Conservation (phyloP, 2,113 vertebrate genomes). For the Sceloporus tristichus region DNA sequence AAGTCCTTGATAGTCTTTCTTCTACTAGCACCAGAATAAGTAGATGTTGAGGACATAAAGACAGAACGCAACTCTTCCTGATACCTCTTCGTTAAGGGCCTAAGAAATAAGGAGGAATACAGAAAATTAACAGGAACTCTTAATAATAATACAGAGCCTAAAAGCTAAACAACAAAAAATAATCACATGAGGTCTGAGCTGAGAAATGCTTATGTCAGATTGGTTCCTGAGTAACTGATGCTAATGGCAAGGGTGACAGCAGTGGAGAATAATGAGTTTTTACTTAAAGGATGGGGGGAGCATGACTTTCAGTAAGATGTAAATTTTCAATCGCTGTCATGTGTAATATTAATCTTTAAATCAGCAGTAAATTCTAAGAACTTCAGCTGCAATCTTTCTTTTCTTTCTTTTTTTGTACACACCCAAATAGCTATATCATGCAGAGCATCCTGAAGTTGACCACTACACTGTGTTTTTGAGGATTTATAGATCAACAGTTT, state of each 20-base stretch:
- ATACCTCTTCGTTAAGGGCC: slow-evolving; percentile 90
- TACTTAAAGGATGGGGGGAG: not conserved
- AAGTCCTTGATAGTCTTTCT: slow-evolving; percentile 93
- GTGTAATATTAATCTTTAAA: not conserved
- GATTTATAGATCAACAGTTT: not conserved
- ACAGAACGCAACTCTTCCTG: slow-evolving; percentile 91
- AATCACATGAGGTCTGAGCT: not conserved
- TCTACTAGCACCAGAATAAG: slow-evolving; percentile 83
- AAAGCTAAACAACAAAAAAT: not conserved
- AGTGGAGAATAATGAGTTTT: not conserved
- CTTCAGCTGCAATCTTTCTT: not conserved
- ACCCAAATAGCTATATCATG: not conserved
- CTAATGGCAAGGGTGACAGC: not conserved
- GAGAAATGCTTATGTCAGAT: not conserved
- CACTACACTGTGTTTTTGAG: not conserved
- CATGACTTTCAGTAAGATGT: not conserved
- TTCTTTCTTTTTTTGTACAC: not conserved
- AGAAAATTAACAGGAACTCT: not conserved
- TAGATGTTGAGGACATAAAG: slow-evolving; percentile 86
- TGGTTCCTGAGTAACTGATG: not conserved
- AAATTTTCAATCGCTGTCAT: not conserved
- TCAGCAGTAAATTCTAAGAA: not conserved
- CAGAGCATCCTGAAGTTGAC: not conserved
- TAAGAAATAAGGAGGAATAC: slow-evolving; percentile 63
- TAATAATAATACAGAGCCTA: not conserved